Percentiles rank a stretch among this genome's conserved stretches.
Conservation (phyloP, 1,140 invertebrate species). For the Diorhabda carinulata region DNA sequence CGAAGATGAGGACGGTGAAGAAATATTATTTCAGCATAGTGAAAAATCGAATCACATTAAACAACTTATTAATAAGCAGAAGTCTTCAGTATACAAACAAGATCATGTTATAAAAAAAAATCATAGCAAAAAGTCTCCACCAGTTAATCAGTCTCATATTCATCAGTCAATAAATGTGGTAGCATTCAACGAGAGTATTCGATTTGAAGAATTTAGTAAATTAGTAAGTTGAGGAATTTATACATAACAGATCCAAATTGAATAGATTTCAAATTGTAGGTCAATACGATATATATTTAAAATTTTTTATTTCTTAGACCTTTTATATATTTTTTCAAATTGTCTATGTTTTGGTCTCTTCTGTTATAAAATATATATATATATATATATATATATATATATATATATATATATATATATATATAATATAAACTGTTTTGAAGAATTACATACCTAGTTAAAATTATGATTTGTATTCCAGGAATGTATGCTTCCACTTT, state of each 20-base stretch:
- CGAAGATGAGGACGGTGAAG: conserved; percentile 23
- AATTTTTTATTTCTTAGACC: too few relatives aligned
- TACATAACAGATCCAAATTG: too few relatives aligned
- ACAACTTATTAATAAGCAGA: conserved; percentile 30
- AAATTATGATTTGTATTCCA: conserved; percentile 10
- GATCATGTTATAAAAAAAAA: too few relatives aligned
- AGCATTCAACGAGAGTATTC: conserved; percentile 9
- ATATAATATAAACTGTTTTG: too few relatives aligned
- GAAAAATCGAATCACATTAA: conserved; percentile 30
- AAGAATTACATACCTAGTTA: too few relatives aligned
- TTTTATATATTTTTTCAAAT: too few relatives aligned
- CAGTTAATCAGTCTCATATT: conserved; percentile 20
- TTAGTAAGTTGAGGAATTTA: conserved; percentile 21
- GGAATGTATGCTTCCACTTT: conserved; percentile 33
- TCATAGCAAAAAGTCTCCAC: too few relatives aligned
- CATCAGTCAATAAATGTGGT: conserved; percentile 28
- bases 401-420: too few relatives aligned
- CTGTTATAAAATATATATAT: background rate
- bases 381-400: too few relatives aligned
- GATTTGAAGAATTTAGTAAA: conserved; percentile 32
- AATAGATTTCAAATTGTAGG: too few relatives aligned
- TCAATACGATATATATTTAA: too few relatives aligned
- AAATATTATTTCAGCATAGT: conserved; percentile 30
- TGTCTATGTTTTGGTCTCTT: too few relatives aligned
- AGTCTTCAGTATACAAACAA: background rate